These are phyloP conservation scores for Anser brachyrhynchus DNA, from an alignment of 2,113 vertebrate species.

Conservation along the genomic window DNA sequence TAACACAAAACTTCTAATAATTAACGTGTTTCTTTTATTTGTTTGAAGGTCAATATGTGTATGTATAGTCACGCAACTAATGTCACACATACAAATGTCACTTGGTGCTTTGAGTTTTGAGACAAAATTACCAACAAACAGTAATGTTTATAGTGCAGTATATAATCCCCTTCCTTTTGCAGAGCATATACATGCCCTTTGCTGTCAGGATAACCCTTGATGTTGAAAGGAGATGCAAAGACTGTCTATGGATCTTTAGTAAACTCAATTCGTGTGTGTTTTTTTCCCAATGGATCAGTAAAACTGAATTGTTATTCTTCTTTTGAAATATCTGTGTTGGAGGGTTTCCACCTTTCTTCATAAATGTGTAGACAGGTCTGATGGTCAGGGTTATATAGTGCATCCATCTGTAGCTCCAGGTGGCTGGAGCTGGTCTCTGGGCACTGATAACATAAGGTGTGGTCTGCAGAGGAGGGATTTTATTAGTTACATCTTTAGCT, in stretches of 20 bases:
- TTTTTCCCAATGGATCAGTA: slow-evolving; percentile 14
- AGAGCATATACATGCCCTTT: background rate
- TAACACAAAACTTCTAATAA: background rate
- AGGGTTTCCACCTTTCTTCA: slow-evolving; percentile 48
- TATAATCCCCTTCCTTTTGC: background rate
- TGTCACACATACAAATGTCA: background rate
- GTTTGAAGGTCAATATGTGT: background rate
- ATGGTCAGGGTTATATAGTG: slow-evolving; percentile 35
- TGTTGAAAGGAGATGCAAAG: background rate
- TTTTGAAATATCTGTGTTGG: slow-evolving; percentile 54
- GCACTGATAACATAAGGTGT: slow-evolving; percentile 65
- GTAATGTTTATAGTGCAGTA: background rate
- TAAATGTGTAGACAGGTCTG: slow-evolving; percentile 26
- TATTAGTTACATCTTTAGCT: slow-evolving; percentile 69
- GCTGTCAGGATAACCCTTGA: background rate
- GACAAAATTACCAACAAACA: background rate
- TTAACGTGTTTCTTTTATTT: background rate
- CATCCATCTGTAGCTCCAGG: slow-evolving; percentile 67
- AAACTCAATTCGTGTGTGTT: slow-evolving; percentile 45
- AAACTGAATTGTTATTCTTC: slow-evolving; percentile 49
- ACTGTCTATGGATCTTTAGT: background rate
- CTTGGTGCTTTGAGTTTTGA: background rate
- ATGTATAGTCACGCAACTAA: background rate
- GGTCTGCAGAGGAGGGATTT: slow-evolving; percentile 52
- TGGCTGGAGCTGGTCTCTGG: slow-evolving; percentile 60